A percentile compares a stretch with the other conserved stretches of the same genome.
Conservation (phyloP, 2,797 vertebrate genomes). For the Odontamblyopus lacepedii region DNA sequence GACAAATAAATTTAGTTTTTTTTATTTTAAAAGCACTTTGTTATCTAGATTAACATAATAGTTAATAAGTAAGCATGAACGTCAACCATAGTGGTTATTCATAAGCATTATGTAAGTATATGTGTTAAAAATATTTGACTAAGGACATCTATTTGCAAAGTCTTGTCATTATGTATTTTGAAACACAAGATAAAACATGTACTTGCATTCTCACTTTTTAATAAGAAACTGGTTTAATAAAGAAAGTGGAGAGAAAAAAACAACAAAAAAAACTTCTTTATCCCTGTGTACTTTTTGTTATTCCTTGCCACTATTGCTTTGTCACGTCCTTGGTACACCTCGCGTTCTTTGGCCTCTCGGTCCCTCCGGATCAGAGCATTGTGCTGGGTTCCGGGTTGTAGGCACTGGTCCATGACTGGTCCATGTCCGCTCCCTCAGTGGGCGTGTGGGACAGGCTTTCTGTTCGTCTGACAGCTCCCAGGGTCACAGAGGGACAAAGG, state of each 20-base stretch:
- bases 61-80: too few species aligned
- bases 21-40: too few species aligned
- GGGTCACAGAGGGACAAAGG: conserved; percentile 66
- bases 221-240: not conserved
- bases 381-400: conserved; percentile 75
- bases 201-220: not conserved
- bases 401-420: conserved; percentile 70
- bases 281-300: not conserved
- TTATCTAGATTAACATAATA: too few species aligned
- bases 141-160: too few species aligned
- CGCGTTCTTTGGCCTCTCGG: conserved; percentile 27
- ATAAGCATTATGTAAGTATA: too few species aligned
- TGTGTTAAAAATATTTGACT: too few species aligned
- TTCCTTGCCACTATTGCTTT: not conserved
- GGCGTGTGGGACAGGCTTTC: conserved; percentile 88
- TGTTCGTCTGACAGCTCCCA: conserved; percentile 87
- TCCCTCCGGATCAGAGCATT: conserved; percentile 44
- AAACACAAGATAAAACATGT: not conserved
- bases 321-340: conserved; percentile 31
- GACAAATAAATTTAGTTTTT: too few species aligned
- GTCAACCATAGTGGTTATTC: too few species aligned
- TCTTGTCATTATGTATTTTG: not conserved
- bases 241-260: not conserved
- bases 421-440: conserved; percentile 81
- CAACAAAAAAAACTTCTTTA: not conserved